These are phyloP conservation scores for Desmodus rotundus DNA, from an alignment of 2,113 vertebrate species.

Conservation along the genomic window DNA sequence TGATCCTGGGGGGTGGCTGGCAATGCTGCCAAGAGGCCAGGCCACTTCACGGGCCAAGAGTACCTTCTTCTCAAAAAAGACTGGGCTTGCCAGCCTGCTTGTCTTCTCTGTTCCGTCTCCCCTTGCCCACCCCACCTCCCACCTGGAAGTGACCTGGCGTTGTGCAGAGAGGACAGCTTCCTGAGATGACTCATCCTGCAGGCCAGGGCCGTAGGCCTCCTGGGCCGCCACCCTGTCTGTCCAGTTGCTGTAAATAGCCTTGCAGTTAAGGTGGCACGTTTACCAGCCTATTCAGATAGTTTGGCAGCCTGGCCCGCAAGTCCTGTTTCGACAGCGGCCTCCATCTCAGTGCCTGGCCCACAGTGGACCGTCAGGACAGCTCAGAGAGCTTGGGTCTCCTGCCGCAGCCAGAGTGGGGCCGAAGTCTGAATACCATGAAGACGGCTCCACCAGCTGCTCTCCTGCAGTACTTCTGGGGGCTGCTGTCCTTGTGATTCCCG, in stretches of 20 bases:
- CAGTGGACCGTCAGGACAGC: fast-evolving
- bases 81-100: neutral
- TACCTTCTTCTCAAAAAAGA: neutral
- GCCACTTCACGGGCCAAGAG: neutral
- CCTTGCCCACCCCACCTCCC: no score
- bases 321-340: no score
- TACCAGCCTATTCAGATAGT: neutral
- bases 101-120: neutral
- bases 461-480: fast-evolving
- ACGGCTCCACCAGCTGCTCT: fast-evolving
- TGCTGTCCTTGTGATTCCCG: fast-evolving
- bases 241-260: neutral
- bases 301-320: neutral
- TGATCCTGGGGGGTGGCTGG: neutral
- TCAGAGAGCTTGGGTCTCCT: neutral
- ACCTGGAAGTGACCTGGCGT: fast-evolving
- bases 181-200: neutral
- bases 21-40: neutral
- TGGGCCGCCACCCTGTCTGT: fast-evolving
- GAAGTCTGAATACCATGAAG: neutral
- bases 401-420: neutral
- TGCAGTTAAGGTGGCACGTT: neutral
- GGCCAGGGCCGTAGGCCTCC: neutral
- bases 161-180: neutral
- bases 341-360: neutral